Percentiles rank a stretch among this genome's conserved stretches.
Conservation (phyloP, 2,797 vertebrate species). For the Pampus argenteus region DNA sequence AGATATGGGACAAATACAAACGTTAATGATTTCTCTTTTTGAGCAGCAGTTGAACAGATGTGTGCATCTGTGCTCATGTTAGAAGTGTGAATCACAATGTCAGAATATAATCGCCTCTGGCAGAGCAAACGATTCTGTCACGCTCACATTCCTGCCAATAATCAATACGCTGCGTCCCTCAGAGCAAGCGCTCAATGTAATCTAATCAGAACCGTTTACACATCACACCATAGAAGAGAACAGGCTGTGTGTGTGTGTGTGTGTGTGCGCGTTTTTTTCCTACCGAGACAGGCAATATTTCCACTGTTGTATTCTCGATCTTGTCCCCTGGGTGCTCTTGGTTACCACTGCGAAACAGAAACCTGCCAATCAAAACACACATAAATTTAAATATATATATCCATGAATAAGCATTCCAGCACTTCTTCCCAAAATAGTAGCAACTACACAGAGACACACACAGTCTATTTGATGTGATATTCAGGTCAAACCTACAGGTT, state of each 20-base stretch:
- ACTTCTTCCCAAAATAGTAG: neutral
- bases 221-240: constrained; percentile 40
- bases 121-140: constrained; percentile 50
- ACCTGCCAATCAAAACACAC: constrained; percentile 84
- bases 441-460: neutral
- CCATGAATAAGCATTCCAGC: constrained; percentile 12
- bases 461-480: constrained; percentile 32
- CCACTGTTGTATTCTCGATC: constrained; percentile 95
- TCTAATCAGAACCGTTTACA: constrained; percentile 61
- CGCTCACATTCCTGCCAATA: constrained; percentile 63
- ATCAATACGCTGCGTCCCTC: constrained; percentile 63
- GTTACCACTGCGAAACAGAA: constrained; percentile 97
- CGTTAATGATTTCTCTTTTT: constrained; percentile 19
- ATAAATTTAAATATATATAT: constrained; percentile 38
- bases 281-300: constrained; percentile 94
- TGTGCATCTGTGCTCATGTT: neutral
- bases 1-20: constrained; percentile 8
- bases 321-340: constrained; percentile 97
- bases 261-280: constrained; percentile 26
- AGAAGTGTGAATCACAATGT: constrained; percentile 19
- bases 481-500: constrained; percentile 32
- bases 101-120: constrained; percentile 38
- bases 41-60: constrained; percentile 13
- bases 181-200: constrained; percentile 56
- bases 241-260: constrained; percentile 7